Percentiles rank a stretch among this genome's conserved stretches.
phyloP scores from a whole-genome alignment of 2,797 vertebrate species.

The Poeciliopsis presidionis region DNA sequence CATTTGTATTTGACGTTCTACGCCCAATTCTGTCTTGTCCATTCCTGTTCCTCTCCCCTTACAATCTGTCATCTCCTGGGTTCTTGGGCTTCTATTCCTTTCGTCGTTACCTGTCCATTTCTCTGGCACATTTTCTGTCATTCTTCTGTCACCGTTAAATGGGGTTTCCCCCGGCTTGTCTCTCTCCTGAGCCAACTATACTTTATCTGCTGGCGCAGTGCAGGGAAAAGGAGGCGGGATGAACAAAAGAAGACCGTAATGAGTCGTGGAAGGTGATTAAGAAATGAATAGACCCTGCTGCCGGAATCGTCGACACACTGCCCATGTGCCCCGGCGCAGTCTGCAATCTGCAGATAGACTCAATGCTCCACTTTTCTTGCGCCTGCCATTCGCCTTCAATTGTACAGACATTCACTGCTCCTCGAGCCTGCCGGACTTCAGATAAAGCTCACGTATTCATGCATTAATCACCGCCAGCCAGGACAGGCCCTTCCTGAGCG shows the following conservation, averaged over 20 bases:
- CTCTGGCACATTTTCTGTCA: conserved; percentile 31
- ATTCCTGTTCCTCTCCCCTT: conserved; percentile 42
- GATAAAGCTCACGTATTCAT: conserved; percentile 70
- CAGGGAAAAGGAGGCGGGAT: conserved; percentile 44
- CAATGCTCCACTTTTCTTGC: conserved; percentile 40
- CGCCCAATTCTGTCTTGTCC: conserved; percentile 26
- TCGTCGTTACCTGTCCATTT: conserved; percentile 24
- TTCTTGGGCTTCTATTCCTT: conserved; percentile 44
- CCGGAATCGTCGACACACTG: conserved; percentile 52
- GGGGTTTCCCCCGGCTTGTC: conserved; percentile 55
- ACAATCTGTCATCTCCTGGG: conserved; percentile 38
- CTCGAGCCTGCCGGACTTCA: conserved; percentile 61
- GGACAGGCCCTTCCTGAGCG: conserved; percentile 18
- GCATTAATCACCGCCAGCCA: conserved; percentile 66
- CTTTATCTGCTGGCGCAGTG: conserved; percentile 66
- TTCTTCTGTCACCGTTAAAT: conserved; percentile 57
- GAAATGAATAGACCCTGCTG: conserved; percentile 65
- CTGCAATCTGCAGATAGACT: conserved; percentile 73
- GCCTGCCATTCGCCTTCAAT: conserved; percentile 67
- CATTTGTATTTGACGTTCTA: conserved; percentile 39
- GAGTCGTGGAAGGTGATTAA: conserved; percentile 78
- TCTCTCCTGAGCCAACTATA: conserved; percentile 51
- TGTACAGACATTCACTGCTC: conserved; percentile 64
- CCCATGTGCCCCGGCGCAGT: conserved; percentile 40
- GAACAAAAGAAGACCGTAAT: conserved; percentile 76